phyloP scores from a whole-genome alignment of 2,797 vertebrate genomes.

The Tinamus major region DNA sequence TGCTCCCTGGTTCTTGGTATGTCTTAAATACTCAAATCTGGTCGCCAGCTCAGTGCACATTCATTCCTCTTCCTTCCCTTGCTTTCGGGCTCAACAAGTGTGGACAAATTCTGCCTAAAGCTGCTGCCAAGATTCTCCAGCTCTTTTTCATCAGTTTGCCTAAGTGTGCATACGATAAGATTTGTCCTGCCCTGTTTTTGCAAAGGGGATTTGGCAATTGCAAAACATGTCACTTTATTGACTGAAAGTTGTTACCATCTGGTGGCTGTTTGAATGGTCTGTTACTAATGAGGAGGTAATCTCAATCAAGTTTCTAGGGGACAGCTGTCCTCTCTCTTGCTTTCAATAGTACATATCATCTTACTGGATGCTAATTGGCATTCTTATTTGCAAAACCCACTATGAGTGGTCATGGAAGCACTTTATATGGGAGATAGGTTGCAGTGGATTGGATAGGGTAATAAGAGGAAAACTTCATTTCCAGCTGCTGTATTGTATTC shows the following conservation, averaged over 20 bases:
- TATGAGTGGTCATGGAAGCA: rapidly evolving
- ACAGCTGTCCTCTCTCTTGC: slow-evolving; percentile 3
- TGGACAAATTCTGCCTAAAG: not conserved
- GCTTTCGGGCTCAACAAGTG: not conserved
- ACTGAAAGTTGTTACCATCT: slow-evolving; percentile 64
- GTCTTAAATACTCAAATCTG: not conserved
- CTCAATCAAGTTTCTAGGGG: not conserved
- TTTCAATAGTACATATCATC: not conserved
- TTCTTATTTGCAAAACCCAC: not conserved
- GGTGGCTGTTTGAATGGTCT: slow-evolving; percentile 41
- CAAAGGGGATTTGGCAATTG: slow-evolving; percentile 61
- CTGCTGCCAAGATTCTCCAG: slow-evolving; percentile 11
- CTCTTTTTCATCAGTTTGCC: not conserved
- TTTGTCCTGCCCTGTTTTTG: slow-evolving; percentile 49
- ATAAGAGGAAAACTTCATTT: not conserved
- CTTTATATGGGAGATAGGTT: not conserved
- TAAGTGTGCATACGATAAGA: slow-evolving; percentile 1
- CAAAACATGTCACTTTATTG: slow-evolving; percentile 47
- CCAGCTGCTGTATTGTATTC: not conserved
- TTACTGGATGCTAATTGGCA: not conserved
- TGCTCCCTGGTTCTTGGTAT: not conserved
- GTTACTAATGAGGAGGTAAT: slow-evolving; percentile 49
- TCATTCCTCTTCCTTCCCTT: rapidly evolving
- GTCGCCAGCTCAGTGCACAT: rapidly evolving
- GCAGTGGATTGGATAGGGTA: not conserved